A percentile compares a stretch with the other conserved stretches of the same genome.
Conservation (phyloP, 2,113 vertebrate species). For the Polypterus bichir region DNA sequence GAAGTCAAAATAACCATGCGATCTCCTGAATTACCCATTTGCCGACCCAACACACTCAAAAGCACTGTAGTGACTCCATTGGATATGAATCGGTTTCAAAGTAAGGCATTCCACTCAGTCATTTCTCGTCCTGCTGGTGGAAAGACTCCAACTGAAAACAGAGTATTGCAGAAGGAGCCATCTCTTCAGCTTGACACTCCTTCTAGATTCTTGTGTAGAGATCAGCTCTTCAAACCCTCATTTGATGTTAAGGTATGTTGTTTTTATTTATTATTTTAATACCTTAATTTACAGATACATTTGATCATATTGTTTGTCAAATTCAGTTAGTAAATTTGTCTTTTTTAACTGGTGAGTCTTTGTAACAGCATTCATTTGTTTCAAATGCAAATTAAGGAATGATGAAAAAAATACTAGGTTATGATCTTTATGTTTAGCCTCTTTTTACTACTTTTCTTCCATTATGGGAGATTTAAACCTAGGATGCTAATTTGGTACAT, state of each 20-base stretch:
- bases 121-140: slow-evolving; percentile 47
- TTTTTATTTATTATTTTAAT: not conserved
- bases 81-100: slow-evolving; percentile 76
- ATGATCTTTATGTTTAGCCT: too few species aligned
- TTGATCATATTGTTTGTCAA: not conserved
- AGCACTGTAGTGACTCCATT: slow-evolving; percentile 66
- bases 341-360: too few species aligned
- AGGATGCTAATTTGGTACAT: too few species aligned
- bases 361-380: too few species aligned
- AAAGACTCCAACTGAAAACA: slow-evolving; percentile 22
- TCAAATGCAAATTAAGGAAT: too few species aligned
- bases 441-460: too few species aligned
- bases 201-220: slow-evolving; percentile 82
- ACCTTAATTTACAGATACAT: not conserved
- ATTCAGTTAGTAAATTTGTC: too few species aligned
- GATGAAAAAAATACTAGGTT: too few species aligned
- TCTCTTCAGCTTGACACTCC: slow-evolving; percentile 79
- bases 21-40: slow-evolving; percentile 39
- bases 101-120: slow-evolving; percentile 70
- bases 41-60: slow-evolving; percentile 32
- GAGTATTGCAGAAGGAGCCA: slow-evolving; percentile 50
- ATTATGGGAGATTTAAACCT: too few species aligned
- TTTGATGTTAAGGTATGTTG: slow-evolving; percentile 77
- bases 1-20: slow-evolving; percentile 12
- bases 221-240: slow-evolving; percentile 79